Evolutionary conservation across 2,797 vertebrate species (phyloP).

Genomic region (Oophaga sylvatica): DNA sequence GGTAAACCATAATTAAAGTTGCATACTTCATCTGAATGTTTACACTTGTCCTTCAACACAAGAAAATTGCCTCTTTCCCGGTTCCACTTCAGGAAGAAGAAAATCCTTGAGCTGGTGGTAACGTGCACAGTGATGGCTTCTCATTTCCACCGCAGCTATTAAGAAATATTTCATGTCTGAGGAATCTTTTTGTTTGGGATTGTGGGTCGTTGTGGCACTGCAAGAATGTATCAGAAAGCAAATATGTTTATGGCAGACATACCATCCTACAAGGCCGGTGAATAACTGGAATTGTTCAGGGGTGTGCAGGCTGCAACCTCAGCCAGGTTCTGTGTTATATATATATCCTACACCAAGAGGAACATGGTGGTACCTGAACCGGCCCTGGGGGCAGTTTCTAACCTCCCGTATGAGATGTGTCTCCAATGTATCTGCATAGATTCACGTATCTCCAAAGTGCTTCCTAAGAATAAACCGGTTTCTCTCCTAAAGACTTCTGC

Average conservation of each 20-base stretch:
- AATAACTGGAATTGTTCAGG: slow-evolving; percentile 58
- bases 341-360: slow-evolving; percentile 16
- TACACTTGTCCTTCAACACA: slow-evolving; percentile 52
- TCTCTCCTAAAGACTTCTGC: too few relatives aligned
- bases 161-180: slow-evolving; percentile 45
- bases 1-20: slow-evolving; percentile 56
- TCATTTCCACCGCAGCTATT: slow-evolving; percentile 9
- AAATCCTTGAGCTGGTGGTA: slow-evolving; percentile 41
- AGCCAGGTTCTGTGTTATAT: slow-evolving; percentile 27
- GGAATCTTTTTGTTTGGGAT: slow-evolving; percentile 54
- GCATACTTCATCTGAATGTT: slow-evolving; percentile 52
- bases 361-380: slow-evolving; percentile 23
- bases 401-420: background rate
- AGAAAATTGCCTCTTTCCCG: slow-evolving; percentile 47
- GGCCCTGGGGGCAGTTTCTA: background rate
- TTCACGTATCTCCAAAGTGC: background rate
- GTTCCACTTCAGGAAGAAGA: slow-evolving; percentile 43
- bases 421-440: background rate
- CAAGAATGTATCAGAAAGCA: slow-evolving; percentile 58
- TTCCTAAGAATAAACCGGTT: background rate
- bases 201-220: slow-evolving; percentile 54
- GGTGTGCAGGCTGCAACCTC: slow-evolving; percentile 45
- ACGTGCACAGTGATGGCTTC: slow-evolving; percentile 7
- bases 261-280: slow-evolving; percentile 57
- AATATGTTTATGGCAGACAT: slow-evolving; percentile 60